Percentiles rank a stretch among this genome's conserved stretches.
Evolutionary conservation across 1,140 invertebrate genomes (phyloP).

Genomic region (Drosophila pectinifera): DNA sequence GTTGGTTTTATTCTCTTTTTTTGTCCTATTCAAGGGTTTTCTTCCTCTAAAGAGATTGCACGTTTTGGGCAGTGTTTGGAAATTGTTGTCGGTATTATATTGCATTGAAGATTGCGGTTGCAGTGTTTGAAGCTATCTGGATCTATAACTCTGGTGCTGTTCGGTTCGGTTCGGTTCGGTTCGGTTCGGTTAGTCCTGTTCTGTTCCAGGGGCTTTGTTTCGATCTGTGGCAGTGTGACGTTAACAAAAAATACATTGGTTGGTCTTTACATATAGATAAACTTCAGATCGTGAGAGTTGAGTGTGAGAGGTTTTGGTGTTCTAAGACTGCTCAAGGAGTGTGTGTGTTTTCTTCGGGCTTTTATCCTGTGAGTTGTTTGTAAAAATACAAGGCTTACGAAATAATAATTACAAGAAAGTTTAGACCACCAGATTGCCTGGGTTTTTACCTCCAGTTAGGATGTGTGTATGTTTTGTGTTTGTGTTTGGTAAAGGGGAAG

Average conservation of each 20-base stretch:
- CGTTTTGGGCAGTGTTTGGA: constrained; percentile 81
- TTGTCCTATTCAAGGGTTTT: constrained; percentile 45
- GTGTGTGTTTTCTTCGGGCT: constrained; percentile 24
- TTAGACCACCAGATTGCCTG: constrained; percentile 42
- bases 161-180: too few species aligned
- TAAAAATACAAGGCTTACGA: constrained; percentile 69
- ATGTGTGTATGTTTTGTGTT: constrained; percentile 35
- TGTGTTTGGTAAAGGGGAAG: constrained; percentile 17
- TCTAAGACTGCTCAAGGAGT: constrained; percentile 45
- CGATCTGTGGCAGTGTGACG: constrained; percentile 69
- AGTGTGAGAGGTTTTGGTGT: constrained; percentile 26
- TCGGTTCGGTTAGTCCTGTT: constrained; percentile 17
- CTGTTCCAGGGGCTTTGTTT: constrained; percentile 27
- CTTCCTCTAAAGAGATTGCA: constrained; percentile 74
- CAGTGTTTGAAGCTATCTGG: constrained; percentile 38
- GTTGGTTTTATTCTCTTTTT: constrained; percentile 53
- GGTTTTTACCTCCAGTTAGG: constrained; percentile 54
- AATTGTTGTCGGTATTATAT: constrained; percentile 63
- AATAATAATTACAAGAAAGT: constrained; percentile 79
- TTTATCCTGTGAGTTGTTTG: constrained; percentile 38
- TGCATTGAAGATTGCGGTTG: constrained; percentile 61
- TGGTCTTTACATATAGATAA: constrained; percentile 36
- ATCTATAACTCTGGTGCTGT: constrained; percentile 32
- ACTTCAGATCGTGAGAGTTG: constrained; percentile 35
- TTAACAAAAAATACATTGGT: constrained; percentile 49